These are phyloP conservation scores for Moxostoma hubbsi DNA, from an alignment of 2,797 vertebrate species.

Conservation along the genomic window DNA sequence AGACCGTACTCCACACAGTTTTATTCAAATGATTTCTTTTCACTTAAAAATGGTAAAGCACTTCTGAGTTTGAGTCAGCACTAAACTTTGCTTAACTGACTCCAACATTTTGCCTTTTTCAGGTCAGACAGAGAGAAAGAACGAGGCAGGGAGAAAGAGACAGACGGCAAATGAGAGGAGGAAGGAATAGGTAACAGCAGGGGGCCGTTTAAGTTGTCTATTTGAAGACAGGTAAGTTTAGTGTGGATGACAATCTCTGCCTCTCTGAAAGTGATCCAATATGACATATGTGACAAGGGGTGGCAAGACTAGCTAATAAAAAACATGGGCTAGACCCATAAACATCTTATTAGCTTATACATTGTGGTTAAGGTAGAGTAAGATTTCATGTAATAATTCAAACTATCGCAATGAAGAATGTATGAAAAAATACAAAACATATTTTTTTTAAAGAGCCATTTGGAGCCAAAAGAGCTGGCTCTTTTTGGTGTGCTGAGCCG, in stretches of 20 bases:
- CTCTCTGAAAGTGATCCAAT: constrained; percentile 44
- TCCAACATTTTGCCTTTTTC: constrained; percentile 37
- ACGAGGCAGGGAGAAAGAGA: constrained; percentile 10
- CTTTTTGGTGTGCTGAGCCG: too few species aligned
- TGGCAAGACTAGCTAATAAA: constrained; percentile 43
- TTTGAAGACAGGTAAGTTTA: constrained; percentile 58
- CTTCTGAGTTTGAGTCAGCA: constrained; percentile 53
- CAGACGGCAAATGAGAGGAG: constrained; percentile 17
- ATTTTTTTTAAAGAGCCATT: too few species aligned
- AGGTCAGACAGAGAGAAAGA: constrained; percentile 38
- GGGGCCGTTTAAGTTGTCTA: constrained; percentile 46
- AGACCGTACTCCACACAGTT: constrained; percentile 45
- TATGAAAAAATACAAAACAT: too few species aligned
- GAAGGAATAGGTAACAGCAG: constrained; percentile 19
- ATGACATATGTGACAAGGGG: constrained; percentile 46
- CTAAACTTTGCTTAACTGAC: constrained; percentile 50
- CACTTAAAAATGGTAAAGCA: constrained; percentile 53
- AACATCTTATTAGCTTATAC: constrained; percentile 39
- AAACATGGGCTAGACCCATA: constrained; percentile 38
- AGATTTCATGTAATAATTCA: too few species aligned
- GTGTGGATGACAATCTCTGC: constrained; percentile 48
- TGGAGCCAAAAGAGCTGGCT: too few species aligned
- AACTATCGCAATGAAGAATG: too few species aligned
- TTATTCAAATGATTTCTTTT: constrained; percentile 53
- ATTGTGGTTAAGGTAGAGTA: too few species aligned